A percentile compares a stretch with the other conserved stretches of the same genome.
These are phyloP conservation scores for Homarus gammarus DNA, from an alignment of 2,888 invertebrate genomes.

Conservation along the genomic window DNA sequence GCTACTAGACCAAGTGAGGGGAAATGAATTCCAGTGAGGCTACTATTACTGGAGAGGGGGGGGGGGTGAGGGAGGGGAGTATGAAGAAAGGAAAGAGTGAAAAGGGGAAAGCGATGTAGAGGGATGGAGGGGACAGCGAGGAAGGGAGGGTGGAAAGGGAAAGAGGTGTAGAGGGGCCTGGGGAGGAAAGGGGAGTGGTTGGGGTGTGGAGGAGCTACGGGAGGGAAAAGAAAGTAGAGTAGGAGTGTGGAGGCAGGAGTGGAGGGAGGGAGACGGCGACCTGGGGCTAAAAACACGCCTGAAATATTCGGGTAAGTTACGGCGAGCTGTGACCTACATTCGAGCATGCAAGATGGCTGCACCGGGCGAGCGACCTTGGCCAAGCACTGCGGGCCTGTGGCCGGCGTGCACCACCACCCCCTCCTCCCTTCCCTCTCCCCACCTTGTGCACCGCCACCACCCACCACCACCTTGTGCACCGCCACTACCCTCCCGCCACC, in stretches of 20 bases:
- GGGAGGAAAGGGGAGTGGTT: too few relatives aligned
- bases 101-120: too few relatives aligned
- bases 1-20: too few relatives aligned
- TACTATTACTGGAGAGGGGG: background rate
- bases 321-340: conserved; percentile 19
- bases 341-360: conserved; percentile 24
- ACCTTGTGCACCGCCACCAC: background rate
- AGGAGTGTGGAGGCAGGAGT: background rate
- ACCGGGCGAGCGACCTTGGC: conserved; percentile 21
- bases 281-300: too few relatives aligned
- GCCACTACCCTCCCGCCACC: too few relatives aligned
- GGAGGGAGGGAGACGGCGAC: background rate
- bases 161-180: too few relatives aligned
- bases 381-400: conserved; percentile 6
- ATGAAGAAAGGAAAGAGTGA: background rate
- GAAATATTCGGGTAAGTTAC: background rate
- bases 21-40: background rate
- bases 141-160: background rate
- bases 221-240: background rate
- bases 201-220: background rate
- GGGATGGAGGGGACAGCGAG: background rate
- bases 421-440: background rate
- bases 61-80: background rate
- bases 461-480: background rate
- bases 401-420: background rate